phyloP scores from a whole-genome alignment of 2,797 vertebrate species.

The Sphenodon punctatus region DNA sequence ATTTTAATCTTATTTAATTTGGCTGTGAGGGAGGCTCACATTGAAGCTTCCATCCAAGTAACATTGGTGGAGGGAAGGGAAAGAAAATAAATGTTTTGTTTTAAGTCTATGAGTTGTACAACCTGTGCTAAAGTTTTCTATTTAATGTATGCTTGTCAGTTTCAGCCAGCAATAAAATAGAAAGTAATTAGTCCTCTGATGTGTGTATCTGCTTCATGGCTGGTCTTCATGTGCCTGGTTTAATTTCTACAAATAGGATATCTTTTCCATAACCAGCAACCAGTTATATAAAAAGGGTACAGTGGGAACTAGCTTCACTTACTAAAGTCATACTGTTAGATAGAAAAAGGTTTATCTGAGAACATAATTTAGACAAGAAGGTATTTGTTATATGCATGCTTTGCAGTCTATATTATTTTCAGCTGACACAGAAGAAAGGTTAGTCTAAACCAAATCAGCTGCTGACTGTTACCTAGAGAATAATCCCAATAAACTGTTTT shows the following conservation, averaged over 20 bases:
- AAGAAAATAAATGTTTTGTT: background rate
- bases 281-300: conserved; percentile 26
- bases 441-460: background rate
- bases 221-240: conserved; percentile 9
- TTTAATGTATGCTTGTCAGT: background rate
- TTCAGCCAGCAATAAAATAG: conserved; percentile 19
- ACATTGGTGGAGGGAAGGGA: background rate
- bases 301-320: conserved; percentile 11
- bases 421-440: background rate
- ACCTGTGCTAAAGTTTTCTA: background rate
- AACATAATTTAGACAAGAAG: conserved; percentile 47
- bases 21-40: background rate
- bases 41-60: background rate
- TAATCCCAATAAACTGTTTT: conserved; percentile 33
- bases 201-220: background rate
- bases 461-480: conserved; percentile 28
- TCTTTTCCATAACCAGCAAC: conserved; percentile 17
- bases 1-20: background rate
- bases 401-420: conserved; percentile 12
- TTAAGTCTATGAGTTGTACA: background rate
- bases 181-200: conserved; percentile 16
- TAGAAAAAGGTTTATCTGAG: conserved; percentile 39
- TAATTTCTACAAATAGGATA: conserved; percentile 40
- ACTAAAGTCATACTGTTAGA: conserved; percentile 30
- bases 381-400: background rate